These are phyloP conservation scores for Hylia prasina DNA, from an alignment of 2,113 vertebrate species.

Conservation along the genomic window DNA sequence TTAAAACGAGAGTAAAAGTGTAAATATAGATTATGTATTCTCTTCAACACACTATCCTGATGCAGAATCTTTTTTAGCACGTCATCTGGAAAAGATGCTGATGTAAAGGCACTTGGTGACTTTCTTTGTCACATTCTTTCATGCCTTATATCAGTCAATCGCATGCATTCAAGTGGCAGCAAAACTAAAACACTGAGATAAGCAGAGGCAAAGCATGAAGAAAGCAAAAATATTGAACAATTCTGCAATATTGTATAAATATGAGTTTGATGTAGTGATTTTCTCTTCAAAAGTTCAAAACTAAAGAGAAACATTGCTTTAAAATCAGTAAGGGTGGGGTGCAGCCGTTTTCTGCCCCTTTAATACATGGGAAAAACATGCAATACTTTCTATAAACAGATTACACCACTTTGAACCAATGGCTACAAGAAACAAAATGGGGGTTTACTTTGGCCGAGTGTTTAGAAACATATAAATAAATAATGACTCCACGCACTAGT, in stretches of 20 bases:
- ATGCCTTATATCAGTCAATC: neutral
- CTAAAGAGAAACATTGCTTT: neutral
- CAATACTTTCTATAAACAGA: neutral
- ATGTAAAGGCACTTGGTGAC: neutral
- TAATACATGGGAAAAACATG: neutral
- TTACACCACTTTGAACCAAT: neutral
- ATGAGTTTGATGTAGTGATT: neutral
- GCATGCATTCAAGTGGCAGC: neutral
- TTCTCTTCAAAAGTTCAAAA: neutral
- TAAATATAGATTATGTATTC: neutral
- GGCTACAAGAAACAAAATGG: neutral
- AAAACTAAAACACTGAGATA: neutral
- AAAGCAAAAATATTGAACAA: neutral
- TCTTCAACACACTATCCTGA: neutral
- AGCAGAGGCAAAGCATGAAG: neutral
- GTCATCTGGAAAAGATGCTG: neutral
- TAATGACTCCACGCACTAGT: neutral
- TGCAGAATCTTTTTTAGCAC: neutral
- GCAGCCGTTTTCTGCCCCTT: neutral
- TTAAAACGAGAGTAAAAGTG: neutral
- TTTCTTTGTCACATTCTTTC: neutral
- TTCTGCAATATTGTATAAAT: neutral
- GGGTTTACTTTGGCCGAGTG: fast-evolving
- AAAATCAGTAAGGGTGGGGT: neutral
- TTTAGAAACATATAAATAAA: neutral